phyloP scores from a whole-genome alignment of 1,140 invertebrate species.

The Andricus grossulariae region DNA sequence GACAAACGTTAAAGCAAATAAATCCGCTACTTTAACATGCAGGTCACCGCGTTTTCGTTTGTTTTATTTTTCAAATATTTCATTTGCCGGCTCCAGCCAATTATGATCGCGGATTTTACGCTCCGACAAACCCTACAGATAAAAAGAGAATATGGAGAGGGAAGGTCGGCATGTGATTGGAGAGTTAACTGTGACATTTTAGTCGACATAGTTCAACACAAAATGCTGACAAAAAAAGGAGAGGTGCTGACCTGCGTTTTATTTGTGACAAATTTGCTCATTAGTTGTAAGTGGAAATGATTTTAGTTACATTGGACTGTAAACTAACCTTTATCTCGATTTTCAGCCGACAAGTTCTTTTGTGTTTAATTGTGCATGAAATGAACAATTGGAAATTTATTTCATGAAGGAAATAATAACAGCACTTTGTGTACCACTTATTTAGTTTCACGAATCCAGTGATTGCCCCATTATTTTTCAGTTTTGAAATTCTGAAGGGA shows the following conservation, averaged over 20 bases:
- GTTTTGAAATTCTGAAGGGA: too few relatives aligned
- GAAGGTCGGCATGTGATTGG: constrained; percentile 6
- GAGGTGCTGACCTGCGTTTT: constrained; percentile 12
- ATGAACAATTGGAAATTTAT: too few relatives aligned
- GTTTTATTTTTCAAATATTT: constrained; percentile 76
- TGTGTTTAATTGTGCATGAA: not conserved
- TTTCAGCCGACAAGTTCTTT: not conserved
- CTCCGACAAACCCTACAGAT: constrained; percentile 45
- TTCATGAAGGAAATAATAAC: too few relatives aligned
- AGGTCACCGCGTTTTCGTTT: constrained; percentile 73
- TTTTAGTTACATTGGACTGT: not conserved
- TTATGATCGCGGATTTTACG: constrained; percentile 60
- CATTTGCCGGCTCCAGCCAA: constrained; percentile 71
- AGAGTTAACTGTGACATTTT: not conserved
- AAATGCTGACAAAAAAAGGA: not conserved
- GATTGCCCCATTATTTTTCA: too few relatives aligned
- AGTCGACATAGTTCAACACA: not conserved
- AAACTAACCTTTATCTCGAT: not conserved
- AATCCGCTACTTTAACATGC: constrained; percentile 75
- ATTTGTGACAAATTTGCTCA: not conserved
- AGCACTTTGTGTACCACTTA: too few relatives aligned
- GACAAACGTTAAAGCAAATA: constrained; percentile 72
- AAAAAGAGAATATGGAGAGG: constrained; percentile 23
- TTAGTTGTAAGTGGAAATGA: not conserved
- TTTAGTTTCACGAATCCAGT: too few relatives aligned